Evolutionary conservation across 2,797 vertebrate species (phyloP).

Genomic region (Anomalospiza imberbis): DNA sequence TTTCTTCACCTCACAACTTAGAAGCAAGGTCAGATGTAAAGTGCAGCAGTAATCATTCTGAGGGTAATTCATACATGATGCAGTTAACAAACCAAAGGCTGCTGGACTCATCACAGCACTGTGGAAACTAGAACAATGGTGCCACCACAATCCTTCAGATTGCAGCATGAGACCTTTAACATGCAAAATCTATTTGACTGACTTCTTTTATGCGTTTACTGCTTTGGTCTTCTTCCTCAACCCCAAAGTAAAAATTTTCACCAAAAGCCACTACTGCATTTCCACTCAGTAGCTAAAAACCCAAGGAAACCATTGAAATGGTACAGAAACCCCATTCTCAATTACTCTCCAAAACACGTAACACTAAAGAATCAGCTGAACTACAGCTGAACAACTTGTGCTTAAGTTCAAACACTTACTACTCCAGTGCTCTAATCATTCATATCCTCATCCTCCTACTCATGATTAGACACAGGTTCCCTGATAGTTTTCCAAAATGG

Average conservation of each 20-base stretch:
- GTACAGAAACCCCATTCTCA: not conserved
- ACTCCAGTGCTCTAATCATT: not conserved
- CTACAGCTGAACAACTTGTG: not conserved
- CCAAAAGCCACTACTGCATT: not conserved
- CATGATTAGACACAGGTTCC: not conserved
- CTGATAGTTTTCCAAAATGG: not conserved
- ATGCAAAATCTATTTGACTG: not conserved
- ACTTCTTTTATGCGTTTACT: not conserved
- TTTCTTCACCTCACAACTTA: not conserved
- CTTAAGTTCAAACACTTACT: not conserved
- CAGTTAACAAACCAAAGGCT: not conserved
- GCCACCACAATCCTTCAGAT: not conserved
- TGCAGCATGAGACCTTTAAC: not conserved
- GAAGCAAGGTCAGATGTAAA: not conserved
- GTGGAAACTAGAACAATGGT: not conserved
- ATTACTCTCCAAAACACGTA: not conserved
- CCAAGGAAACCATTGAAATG: not conserved
- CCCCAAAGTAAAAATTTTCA: not conserved
- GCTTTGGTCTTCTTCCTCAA: not conserved
- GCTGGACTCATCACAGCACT: not conserved
- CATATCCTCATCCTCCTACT: not conserved
- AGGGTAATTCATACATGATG: not conserved
- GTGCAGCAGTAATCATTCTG: not conserved
- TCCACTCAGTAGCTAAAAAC: not conserved
- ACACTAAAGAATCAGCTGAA: not conserved